Conservation (phyloP, 2,888 invertebrate species). For the Drosophila gaucha region DNA sequence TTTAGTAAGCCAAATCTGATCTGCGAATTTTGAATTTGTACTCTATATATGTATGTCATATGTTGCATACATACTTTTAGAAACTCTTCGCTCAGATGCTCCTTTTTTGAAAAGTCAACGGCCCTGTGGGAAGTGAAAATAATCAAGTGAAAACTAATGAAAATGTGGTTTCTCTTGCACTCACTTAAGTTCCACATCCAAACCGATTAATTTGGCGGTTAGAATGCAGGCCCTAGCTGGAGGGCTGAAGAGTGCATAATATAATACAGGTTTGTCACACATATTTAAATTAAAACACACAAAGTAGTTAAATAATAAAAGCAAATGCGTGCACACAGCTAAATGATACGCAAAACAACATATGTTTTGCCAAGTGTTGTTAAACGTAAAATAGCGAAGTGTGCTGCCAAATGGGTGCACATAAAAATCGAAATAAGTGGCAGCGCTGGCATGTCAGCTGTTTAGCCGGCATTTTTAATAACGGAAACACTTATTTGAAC, state of each 20-base stretch:
- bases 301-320: conserved; percentile 8
- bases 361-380: not conserved
- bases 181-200: conserved; percentile 84
- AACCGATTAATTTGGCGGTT: conserved; percentile 84
- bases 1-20: no score
- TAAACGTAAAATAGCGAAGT: conserved; percentile 10
- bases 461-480: conserved; percentile 1
- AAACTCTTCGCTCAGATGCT: conserved; percentile 84
- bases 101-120: conserved; percentile 82
- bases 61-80: conserved; percentile 77
- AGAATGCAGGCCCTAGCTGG: conserved; percentile 85
- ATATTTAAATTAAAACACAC: conserved; percentile 16
- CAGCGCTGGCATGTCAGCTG: conserved; percentile 18
- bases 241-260: conserved; percentile 85
- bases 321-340: not conserved
- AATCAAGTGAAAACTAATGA: not conserved
- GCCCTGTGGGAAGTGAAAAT: conserved; percentile 78
- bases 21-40: not conserved
- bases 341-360: not conserved
- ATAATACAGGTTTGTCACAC: conserved; percentile 81
- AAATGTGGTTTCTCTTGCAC: conserved; percentile 12
- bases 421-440: conserved; percentile 17
- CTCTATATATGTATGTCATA: not conserved
- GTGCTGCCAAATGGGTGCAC: conserved; percentile 34
- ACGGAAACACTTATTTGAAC: conserved; percentile 2